These are phyloP conservation scores for Aproaerema taeniolella DNA, from an alignment of 2,888 invertebrate species.

Conservation along the genomic window DNA sequence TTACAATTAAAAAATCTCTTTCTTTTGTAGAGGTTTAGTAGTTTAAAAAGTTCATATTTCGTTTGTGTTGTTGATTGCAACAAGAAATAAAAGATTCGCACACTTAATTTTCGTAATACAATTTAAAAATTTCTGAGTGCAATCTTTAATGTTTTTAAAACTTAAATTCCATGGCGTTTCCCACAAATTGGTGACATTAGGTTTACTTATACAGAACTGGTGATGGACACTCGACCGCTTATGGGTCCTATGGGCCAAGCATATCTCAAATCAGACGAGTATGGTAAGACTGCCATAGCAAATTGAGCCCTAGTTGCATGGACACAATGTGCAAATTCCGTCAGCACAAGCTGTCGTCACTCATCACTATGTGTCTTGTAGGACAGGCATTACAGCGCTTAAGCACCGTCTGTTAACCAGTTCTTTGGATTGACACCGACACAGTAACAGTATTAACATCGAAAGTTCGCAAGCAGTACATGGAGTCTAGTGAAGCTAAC, in stretches of 20 bases:
- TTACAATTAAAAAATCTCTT: no score
- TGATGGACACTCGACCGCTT: conserved; percentile 86
- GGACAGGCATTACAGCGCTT: conserved; percentile 40
- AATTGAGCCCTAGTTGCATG: conserved; percentile 66
- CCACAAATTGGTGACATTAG: conserved; percentile 39
- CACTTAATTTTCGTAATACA: no score
- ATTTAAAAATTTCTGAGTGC: no score
- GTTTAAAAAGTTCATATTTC: no score
- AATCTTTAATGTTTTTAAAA: no score
- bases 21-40: no score
- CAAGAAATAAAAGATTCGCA: no score
- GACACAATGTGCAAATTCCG: conserved; percentile 50
- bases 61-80: no score
- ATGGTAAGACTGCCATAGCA: conserved; percentile 80
- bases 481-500: no score
- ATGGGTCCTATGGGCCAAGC: conserved; percentile 88
- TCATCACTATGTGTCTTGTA: conserved; percentile 49
- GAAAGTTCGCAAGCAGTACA: no score
- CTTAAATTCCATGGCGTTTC: no score
- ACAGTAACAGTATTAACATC: no score
- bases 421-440: conserved; percentile 33
- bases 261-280: conserved; percentile 90
- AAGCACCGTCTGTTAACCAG: conserved; percentile 23
- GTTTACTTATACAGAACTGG: conserved; percentile 75
- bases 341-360: conserved; percentile 33